These are phyloP conservation scores for Andrena marginata DNA, from an alignment of 2,888 invertebrate genomes.

Conservation along the genomic window DNA sequence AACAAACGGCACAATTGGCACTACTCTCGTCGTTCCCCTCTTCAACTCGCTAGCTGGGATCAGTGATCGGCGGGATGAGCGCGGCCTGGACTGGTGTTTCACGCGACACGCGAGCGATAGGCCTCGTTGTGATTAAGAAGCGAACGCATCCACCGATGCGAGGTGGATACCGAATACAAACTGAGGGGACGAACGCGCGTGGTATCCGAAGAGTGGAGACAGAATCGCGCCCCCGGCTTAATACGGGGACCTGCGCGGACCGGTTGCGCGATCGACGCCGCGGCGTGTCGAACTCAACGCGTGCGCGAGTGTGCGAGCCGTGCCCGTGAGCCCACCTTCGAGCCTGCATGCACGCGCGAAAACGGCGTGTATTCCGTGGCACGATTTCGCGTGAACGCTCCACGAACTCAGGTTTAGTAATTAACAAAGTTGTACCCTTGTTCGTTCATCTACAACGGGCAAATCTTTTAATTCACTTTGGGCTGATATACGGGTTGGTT, in stretches of 20 bases:
- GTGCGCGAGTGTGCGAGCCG: not conserved
- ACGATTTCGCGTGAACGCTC: constrained; percentile 7
- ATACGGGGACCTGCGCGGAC: constrained; percentile 79
- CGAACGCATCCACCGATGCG: constrained; percentile 66
- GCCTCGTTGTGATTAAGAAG: constrained; percentile 40
- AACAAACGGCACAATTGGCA: constrained; percentile 64
- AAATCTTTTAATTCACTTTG: not conserved
- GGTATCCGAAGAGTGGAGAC: constrained; percentile 74
- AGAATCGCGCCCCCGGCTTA: constrained; percentile 80
- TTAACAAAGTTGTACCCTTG: not conserved
- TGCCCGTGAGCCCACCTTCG: not conserved
- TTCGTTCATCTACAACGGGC: not conserved
- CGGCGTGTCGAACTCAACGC: constrained; percentile 26
- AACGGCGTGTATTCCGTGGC: constrained; percentile 28
- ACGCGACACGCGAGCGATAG: not conserved
- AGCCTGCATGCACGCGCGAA: constrained; percentile 28
- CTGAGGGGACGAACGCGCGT: constrained; percentile 76
- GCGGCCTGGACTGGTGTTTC: constrained; percentile 26
- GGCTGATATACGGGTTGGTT: not conserved
- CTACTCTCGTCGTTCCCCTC: constrained; percentile 30
- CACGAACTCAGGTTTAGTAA: not conserved
- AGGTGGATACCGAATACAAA: constrained; percentile 76
- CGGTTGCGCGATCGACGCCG: constrained; percentile 69
- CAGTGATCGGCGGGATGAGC: not conserved
- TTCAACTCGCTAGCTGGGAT: constrained; percentile 3